Percentiles rank a stretch among this genome's conserved stretches.
These are phyloP conservation scores for Manduca sexta DNA, from an alignment of 1,140 invertebrate genomes.

Conservation along the genomic window DNA sequence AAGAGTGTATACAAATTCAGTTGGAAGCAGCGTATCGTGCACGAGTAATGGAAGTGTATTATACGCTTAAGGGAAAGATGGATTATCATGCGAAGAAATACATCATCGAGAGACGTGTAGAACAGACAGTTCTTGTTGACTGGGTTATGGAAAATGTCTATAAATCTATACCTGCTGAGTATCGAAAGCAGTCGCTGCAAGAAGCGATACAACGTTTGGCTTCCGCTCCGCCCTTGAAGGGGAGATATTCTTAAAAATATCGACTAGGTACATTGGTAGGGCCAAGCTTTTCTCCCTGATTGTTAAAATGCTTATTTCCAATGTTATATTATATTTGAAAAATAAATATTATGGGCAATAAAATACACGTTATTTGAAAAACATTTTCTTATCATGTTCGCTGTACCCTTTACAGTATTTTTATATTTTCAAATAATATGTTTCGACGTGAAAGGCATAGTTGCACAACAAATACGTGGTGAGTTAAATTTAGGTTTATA, in stretches of 20 bases:
- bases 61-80: conserved; percentile 35
- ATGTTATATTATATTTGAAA: background rate
- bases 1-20: conserved; percentile 92
- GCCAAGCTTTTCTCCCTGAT: no score
- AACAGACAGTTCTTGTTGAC: conserved; percentile 49
- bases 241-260: no score
- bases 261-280: no score
- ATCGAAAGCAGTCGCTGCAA: conserved; percentile 39
- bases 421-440: no score
- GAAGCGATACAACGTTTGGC: conserved; percentile 42
- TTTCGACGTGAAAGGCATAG: no score
- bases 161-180: conserved; percentile 50
- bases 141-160: conserved; percentile 53
- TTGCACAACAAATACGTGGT: no score
- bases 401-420: no score
- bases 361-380: no score
- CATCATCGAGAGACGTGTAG: conserved; percentile 32
- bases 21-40: conserved; percentile 91
- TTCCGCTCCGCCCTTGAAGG: no score
- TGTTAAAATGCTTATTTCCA: no score
- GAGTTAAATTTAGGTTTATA: no score
- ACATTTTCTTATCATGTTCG: no score
- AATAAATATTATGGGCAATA: conserved; percentile 1
- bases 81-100: conserved; percentile 49
- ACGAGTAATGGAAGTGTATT: conserved; percentile 42